phyloP scores from a whole-genome alignment of 2,888 invertebrate genomes.

The Danaus chrysippus region DNA sequence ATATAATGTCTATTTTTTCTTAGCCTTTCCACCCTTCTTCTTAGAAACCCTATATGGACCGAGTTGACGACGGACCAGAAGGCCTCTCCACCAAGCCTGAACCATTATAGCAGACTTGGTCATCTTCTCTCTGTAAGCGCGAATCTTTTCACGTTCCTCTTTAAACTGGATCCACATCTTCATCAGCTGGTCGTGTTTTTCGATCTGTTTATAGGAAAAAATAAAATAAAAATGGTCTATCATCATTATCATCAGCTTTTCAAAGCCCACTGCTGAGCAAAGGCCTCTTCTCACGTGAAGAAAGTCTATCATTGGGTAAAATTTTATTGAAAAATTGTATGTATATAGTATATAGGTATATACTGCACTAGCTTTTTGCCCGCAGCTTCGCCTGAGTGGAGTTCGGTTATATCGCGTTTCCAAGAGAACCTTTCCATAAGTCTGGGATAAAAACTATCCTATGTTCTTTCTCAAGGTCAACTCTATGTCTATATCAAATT shows the following conservation, averaged over 20 bases:
- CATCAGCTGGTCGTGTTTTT: constrained; percentile 46
- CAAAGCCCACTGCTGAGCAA: no score
- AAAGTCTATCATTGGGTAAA: no score
- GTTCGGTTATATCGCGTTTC: no score
- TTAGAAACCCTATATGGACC: constrained; percentile 54
- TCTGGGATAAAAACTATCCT: no score
- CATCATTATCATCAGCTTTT: neutral
- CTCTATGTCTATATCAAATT: no score
- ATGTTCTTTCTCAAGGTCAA: no score
- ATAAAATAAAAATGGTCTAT: neutral
- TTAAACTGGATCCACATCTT: constrained; percentile 57
- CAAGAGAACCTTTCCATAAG: no score
- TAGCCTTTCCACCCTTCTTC: constrained; percentile 35
- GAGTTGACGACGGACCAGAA: constrained; percentile 59
- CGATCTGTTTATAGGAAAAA: constrained; percentile 40
- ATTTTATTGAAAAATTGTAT: no score
- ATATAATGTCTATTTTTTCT: constrained; percentile 30
- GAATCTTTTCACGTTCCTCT: constrained; percentile 52
- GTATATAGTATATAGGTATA: no score
- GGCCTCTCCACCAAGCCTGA: constrained; percentile 71
- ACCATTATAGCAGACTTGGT: constrained; percentile 51
- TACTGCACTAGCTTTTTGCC: no score
- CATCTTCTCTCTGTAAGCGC: constrained; percentile 55
- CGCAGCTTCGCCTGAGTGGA: no score
- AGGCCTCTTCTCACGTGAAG: no score